These are phyloP conservation scores for Perdita meconis DNA, from an alignment of 2,888 invertebrate genomes.

Conservation along the genomic window DNA sequence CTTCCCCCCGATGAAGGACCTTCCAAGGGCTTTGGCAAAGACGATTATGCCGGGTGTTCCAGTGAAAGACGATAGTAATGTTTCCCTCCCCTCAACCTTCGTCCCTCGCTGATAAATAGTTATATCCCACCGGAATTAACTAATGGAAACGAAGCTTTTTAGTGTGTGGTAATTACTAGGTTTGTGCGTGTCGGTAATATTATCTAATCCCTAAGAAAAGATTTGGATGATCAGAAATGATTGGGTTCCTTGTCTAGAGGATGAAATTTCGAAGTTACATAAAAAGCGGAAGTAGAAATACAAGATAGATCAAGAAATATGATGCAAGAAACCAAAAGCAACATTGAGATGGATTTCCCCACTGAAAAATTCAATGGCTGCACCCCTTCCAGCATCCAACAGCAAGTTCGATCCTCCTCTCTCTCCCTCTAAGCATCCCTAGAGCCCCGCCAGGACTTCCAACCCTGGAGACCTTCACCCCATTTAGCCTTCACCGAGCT, in stretches of 20 bases:
- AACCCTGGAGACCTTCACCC: slow-evolving; percentile 83
- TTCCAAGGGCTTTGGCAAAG: slow-evolving; percentile 6
- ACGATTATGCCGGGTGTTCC: slow-evolving; percentile 26
- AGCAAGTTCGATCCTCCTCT: slow-evolving; percentile 68
- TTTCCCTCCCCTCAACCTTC: not conserved
- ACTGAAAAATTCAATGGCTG: slow-evolving; percentile 20
- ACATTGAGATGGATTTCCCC: not conserved
- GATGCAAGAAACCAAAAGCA: not conserved
- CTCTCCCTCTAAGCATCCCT: slow-evolving; percentile 64
- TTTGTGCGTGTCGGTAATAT: too few species aligned
- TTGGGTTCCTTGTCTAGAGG: too few species aligned
- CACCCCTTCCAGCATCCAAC: slow-evolving; percentile 34
- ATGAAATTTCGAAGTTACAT: too few species aligned
- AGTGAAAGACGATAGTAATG: slow-evolving; percentile 18
- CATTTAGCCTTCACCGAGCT: slow-evolving; percentile 84
- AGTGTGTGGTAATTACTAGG: not conserved
- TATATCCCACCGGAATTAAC: not conserved
- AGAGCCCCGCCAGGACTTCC: slow-evolving; percentile 62
- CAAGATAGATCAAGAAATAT: too few species aligned
- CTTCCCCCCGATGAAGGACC: slow-evolving; percentile 15
- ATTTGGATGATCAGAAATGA: too few species aligned
- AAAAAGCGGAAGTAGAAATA: too few species aligned
- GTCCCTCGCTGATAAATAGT: too few species aligned
- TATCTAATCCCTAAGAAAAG: too few species aligned
- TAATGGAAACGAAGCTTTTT: not conserved